A percentile compares a stretch with the other conserved stretches of the same genome.
These are phyloP conservation scores for Gerris buenoi DNA, from an alignment of 1,140 invertebrate genomes.

Conservation along the genomic window DNA sequence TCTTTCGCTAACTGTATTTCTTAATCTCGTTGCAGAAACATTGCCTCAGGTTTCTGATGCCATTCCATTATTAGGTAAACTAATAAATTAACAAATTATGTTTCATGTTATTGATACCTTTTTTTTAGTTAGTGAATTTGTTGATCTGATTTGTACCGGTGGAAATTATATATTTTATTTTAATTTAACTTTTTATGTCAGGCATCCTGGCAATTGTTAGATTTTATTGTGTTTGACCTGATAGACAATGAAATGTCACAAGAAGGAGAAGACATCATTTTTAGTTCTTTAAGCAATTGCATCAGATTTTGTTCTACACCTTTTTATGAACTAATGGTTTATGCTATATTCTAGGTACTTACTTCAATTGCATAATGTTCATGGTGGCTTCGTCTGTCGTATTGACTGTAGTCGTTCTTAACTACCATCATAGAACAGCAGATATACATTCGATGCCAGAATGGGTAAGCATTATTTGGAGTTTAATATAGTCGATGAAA, in stretches of 20 bases:
- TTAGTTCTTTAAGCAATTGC: neutral
- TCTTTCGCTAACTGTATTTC: constrained; percentile 95
- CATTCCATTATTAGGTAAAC: constrained; percentile 47
- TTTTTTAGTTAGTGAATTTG: too few relatives aligned
- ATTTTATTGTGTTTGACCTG: too few relatives aligned
- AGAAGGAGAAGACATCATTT: constrained; percentile 7
- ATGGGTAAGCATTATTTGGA: constrained; percentile 74
- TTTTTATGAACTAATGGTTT: too few relatives aligned
- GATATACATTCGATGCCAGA: constrained; percentile 93
- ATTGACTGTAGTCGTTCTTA: constrained; percentile 91
- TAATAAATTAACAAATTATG: too few relatives aligned
- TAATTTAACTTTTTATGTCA: too few relatives aligned
- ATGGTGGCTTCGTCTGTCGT: constrained; percentile 98
- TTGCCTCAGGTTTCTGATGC: constrained; percentile 82
- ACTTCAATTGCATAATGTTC: constrained; percentile 99
- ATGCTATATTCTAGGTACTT: constrained; percentile 65
- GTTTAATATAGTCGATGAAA: too few relatives aligned
- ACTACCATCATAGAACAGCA: constrained; percentile 93
- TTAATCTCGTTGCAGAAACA: constrained; percentile 83
- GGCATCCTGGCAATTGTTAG: too few relatives aligned
- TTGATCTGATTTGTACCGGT: too few relatives aligned
- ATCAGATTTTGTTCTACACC: neutral
- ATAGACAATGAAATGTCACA: too few relatives aligned
- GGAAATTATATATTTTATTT: too few relatives aligned
- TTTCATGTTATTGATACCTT: too few relatives aligned